phyloP scores from a whole-genome alignment of 1,140 invertebrate species.

The Phocides pigmalion region DNA sequence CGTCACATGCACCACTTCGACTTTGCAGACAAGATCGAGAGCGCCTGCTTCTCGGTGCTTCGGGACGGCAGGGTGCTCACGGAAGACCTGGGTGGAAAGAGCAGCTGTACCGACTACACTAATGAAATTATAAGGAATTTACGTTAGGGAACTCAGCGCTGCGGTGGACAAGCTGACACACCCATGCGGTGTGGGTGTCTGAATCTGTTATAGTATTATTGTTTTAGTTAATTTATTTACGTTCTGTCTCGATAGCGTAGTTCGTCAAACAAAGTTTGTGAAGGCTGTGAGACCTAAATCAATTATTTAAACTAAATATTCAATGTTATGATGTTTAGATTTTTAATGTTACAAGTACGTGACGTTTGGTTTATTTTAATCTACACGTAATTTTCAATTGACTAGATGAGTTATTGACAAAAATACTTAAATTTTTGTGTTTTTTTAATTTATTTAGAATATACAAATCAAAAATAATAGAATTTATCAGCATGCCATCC shows the following conservation, averaged over 20 bases:
- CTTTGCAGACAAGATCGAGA: constrained; percentile 94
- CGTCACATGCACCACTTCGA: constrained; percentile 93
- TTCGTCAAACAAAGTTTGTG: background rate
- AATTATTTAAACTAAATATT: background rate
- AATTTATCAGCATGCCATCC: background rate
- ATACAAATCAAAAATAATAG: background rate
- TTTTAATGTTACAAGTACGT: too few relatives aligned
- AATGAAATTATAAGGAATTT: constrained; percentile 56
- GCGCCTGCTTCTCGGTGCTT: constrained; percentile 95
- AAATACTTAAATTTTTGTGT: background rate
- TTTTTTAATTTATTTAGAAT: too few relatives aligned
- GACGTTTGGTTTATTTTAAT: too few relatives aligned
- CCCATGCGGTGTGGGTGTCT: background rate
- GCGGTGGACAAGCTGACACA: background rate
- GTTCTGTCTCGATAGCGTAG: background rate
- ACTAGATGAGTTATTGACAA: too few relatives aligned
- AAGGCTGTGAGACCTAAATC: background rate
- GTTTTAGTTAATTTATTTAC: background rate
- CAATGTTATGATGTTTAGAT: too few relatives aligned
- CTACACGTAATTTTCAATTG: too few relatives aligned
- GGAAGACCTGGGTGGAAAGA: constrained; percentile 95
- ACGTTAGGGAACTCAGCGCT: constrained; percentile 15
- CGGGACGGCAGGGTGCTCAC: constrained; percentile 94
- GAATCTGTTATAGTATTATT: constrained; percentile 7
- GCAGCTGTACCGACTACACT: constrained; percentile 61